phyloP scores from a whole-genome alignment of 2,113 vertebrate species.

The Onychostruthus taczanowskii region DNA sequence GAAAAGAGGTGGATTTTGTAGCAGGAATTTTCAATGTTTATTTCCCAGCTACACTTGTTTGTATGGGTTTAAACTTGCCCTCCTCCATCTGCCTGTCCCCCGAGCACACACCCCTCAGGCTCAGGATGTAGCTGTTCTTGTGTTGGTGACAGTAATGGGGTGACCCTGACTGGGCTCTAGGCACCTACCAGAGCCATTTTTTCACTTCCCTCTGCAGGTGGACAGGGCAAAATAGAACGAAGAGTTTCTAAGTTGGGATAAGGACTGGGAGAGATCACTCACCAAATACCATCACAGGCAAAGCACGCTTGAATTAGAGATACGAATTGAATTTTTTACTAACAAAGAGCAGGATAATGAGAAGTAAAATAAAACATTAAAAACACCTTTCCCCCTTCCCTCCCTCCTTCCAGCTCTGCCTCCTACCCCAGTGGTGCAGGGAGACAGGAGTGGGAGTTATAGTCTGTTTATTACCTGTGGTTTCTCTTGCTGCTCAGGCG shows the following conservation, averaged over 20 bases:
- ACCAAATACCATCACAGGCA: neutral
- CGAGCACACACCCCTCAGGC: neutral
- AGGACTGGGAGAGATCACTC: neutral
- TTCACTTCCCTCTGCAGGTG: neutral
- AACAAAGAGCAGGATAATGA: neutral
- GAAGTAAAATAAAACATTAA: neutral
- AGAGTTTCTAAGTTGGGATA: neutral
- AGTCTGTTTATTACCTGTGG: rapidly evolving
- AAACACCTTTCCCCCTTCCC: neutral
- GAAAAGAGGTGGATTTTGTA: neutral
- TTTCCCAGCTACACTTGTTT: neutral
- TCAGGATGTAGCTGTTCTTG: neutral
- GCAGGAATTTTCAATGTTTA: neutral
- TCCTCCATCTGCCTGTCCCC: neutral
- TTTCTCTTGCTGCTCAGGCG: neutral
- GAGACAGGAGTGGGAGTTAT: neutral
- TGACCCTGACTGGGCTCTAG: neutral
- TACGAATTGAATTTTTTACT: neutral
- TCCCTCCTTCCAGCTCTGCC: neutral
- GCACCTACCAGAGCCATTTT: neutral
- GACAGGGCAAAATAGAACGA: neutral
- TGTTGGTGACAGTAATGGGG: neutral
- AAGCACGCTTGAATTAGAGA: neutral
- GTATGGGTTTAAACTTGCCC: neutral
- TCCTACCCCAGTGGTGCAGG: neutral